These are phyloP conservation scores for Brachionus sp. DNA, from an alignment of 1,140 invertebrate species.

Conservation along the genomic window DNA sequence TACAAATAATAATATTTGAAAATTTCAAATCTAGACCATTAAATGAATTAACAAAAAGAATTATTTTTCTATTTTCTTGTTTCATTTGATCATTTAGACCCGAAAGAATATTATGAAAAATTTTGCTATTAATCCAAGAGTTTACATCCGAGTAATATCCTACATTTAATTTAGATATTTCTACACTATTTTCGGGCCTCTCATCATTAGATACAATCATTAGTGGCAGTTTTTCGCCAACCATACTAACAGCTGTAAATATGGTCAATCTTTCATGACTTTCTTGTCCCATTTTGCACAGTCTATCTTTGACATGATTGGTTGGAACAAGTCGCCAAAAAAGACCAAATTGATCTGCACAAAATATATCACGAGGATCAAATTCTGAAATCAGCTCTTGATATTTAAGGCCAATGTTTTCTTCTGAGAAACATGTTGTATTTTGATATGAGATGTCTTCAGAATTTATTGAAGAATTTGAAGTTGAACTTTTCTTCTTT, in stretches of 20 bases:
- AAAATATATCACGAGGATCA: neutral
- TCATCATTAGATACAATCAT: neutral
- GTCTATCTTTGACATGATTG: neutral
- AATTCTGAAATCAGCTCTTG: neutral
- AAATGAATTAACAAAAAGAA: neutral
- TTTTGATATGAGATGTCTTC: neutral
- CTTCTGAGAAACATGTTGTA: neutral
- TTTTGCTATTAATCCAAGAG: neutral
- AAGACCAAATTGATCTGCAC: neutral
- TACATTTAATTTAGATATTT: constrained; percentile 13
- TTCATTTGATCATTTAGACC: constrained; percentile 11
- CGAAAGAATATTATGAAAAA: neutral
- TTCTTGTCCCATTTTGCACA: neutral
- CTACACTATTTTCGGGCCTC: neutral
- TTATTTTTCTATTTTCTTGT: neutral
- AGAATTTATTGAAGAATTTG: neutral
- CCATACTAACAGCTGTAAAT: constrained; percentile 10
- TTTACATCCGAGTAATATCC: neutral
- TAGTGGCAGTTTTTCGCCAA: neutral
- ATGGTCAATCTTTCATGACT: constrained; percentile 6
- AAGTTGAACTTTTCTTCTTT: neutral
- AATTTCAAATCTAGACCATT: neutral
- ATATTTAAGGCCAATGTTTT: neutral
- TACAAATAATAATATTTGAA: neutral
- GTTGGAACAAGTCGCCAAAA: neutral